These are phyloP conservation scores for Forficula auricularia DNA, from an alignment of 1,140 invertebrate species.

Conservation along the genomic window DNA sequence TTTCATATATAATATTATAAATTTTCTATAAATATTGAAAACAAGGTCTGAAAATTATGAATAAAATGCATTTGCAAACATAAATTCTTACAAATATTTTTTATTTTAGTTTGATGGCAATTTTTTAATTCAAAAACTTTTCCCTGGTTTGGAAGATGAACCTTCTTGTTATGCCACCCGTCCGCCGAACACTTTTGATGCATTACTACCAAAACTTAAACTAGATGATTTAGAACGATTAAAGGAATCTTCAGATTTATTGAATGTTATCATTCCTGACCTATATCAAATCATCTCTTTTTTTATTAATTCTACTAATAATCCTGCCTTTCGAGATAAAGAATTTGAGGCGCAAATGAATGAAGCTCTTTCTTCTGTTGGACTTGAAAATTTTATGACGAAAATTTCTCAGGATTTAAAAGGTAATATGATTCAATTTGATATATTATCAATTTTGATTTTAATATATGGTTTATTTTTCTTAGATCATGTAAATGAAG, in stretches of 20 bases:
- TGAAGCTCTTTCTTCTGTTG: too few relatives aligned
- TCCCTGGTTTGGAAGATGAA: conserved; percentile 71
- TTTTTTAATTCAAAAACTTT: conserved; percentile 67
- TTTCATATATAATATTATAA: too few relatives aligned
- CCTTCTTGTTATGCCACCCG: conserved; percentile 71
- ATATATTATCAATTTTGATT: too few relatives aligned
- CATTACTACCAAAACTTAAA: conserved; percentile 43
- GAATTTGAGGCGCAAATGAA: neutral
- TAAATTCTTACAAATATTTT: too few relatives aligned
- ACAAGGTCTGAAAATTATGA: too few relatives aligned
- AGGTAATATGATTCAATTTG: too few relatives aligned
- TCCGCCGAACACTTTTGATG: conserved; percentile 56
- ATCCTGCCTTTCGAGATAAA: neutral
- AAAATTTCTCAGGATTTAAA: too few relatives aligned
- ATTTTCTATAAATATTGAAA: too few relatives aligned
- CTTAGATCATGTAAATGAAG: too few relatives aligned
- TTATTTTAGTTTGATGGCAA: conserved; percentile 50
- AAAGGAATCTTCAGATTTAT: conserved; percentile 11
- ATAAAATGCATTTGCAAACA: too few relatives aligned
- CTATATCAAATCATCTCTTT: neutral
- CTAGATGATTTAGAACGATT: conserved; percentile 23
- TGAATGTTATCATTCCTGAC: conserved; percentile 1
- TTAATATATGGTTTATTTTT: too few relatives aligned
- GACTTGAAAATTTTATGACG: too few relatives aligned
- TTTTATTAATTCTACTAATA: neutral